Evolutionary conservation across 1,140 invertebrate genomes (phyloP), one percentile per base, ranked within the genome.

Genomic region (Leptopilina boulardi): DNA sequence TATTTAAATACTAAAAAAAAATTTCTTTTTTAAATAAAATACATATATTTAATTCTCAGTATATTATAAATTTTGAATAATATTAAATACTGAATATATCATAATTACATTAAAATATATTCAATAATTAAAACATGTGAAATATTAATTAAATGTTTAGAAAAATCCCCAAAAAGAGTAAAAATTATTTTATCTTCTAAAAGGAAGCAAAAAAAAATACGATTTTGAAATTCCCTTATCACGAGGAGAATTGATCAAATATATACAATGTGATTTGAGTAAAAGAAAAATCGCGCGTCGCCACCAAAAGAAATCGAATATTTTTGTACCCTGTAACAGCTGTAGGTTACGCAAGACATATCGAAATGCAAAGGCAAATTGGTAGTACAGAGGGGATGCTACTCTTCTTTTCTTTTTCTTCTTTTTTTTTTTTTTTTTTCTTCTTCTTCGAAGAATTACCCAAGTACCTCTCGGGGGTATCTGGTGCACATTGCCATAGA

Each of bases 361-460:
- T 66, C 59, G 59, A 66, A 66, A 66, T 66, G 26, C 59, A 66
- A 23, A 66, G 23, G 23, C 59, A 34, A 66, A 21, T 66, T 2
- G 56, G 21, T 26, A 30, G 56, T 21, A n/a, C n/a, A n/a, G n/a
- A 66, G 26, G 56, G 23, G 70, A 42, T 47, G 38, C 70, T 19
- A 41, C 26, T 71, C 21, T 54, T 34, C 30, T 6, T 6, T 21
- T 15, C 44, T 26, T n/a, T 59, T 59, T 23, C 15, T 66, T 5
- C 56, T 71, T 51, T 21, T 72, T 71, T 44, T 21, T 15, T 76
- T 13, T 34, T 30, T 13, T 66, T 15, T 30, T 23, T 38, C 54
- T 51, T 75, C 76, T 76, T 75, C 71, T 73, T 71, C 70, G 76
- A 77, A 70, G 81, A 86, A 86, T 86, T 85, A 86, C 84, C 83